phyloP scores from a whole-genome alignment of 2,113 vertebrate genomes.

The Coracopsis vasa region DNA sequence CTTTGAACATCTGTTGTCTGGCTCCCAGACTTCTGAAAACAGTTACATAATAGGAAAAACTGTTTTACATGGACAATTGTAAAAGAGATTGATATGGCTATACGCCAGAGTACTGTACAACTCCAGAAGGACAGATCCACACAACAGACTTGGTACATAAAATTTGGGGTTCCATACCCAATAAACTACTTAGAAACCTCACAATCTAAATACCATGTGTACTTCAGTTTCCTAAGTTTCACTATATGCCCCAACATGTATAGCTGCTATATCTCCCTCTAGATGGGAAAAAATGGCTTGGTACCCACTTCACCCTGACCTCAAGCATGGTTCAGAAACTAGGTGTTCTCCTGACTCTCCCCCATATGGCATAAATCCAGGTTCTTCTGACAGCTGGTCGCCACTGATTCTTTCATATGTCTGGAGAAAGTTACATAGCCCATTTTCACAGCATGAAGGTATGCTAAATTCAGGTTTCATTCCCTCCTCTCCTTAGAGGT shows the following conservation, averaged over 20 bases:
- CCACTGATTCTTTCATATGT: not conserved
- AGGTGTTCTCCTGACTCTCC: not conserved
- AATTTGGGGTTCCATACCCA: not conserved
- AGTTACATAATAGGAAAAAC: not conserved
- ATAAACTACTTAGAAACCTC: not conserved
- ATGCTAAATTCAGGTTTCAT: not conserved
- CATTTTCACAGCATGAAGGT: not conserved
- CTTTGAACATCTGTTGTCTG: not conserved
- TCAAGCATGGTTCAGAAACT: not conserved
- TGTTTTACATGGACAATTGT: not conserved
- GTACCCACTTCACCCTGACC: not conserved
- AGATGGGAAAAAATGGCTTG: not conserved
- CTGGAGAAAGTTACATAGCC: not conserved
- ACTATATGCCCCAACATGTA: not conserved
- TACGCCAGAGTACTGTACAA: not conserved
- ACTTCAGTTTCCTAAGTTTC: not conserved
- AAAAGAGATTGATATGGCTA: not conserved
- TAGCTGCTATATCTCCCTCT: not conserved
- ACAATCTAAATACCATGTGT: fast-evolving
- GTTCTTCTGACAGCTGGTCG: not conserved
- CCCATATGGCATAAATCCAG: not conserved
- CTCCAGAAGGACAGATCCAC: not conserved
- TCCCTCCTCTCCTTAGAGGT: not conserved
- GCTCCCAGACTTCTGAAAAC: not conserved
- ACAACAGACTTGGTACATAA: not conserved